Evolutionary conservation across 2,797 vertebrate genomes (phyloP).

Genomic region (Crocidura indochinensis): DNA sequence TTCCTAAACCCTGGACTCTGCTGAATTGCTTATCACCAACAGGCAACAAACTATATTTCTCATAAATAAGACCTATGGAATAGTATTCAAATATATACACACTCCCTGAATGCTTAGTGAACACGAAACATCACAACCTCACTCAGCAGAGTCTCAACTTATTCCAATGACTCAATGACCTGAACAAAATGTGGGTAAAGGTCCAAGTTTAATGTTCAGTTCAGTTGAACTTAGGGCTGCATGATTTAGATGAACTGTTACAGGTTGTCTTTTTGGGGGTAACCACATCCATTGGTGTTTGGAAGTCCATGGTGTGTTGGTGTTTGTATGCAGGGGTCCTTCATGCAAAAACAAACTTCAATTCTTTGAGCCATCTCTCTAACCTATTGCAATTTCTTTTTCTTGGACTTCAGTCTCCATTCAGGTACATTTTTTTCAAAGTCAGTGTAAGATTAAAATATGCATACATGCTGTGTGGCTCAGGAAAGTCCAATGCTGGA

Average conservation of each 20-base stretch:
- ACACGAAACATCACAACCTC: slow-evolving; percentile 26
- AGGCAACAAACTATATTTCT: slow-evolving; percentile 35
- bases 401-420: not conserved
- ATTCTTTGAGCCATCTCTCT: too few species aligned
- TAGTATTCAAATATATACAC: not conserved
- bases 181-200: not conserved
- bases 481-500: not conserved
- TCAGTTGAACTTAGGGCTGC: slow-evolving; percentile 12
- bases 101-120: slow-evolving; percentile 35
- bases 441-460: slow-evolving; percentile 15
- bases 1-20: not conserved
- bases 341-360: too few species aligned
- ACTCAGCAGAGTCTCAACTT: not conserved
- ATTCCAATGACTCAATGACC: slow-evolving; percentile 29
- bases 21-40: slow-evolving; percentile 18
- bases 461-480: not conserved
- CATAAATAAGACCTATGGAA: not conserved
- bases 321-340: too few species aligned
- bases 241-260: not conserved
- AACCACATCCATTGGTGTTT: too few species aligned
- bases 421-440: slow-evolving; percentile 29
- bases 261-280: not conserved
- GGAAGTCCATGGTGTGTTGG: too few species aligned
- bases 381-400: not conserved
- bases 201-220: not conserved